These are phyloP conservation scores for Diorhabda elongata DNA, from an alignment of 1,140 invertebrate species.

Conservation along the genomic window DNA sequence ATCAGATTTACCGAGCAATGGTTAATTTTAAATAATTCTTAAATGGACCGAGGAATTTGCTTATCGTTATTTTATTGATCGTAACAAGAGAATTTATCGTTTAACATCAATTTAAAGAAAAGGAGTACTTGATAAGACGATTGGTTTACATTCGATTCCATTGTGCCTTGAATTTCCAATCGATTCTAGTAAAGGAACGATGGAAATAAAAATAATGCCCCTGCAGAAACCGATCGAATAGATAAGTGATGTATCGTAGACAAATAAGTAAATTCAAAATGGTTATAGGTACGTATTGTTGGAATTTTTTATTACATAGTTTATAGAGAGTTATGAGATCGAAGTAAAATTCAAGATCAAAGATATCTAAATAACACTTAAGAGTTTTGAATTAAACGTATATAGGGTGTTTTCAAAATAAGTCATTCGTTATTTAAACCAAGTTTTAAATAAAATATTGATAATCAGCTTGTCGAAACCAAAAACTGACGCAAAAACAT, in stretches of 20 bases:
- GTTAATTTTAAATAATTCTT: slow-evolving; percentile 18
- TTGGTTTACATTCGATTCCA: slow-evolving; percentile 10
- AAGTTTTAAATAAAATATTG: too few species aligned
- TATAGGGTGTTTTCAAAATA: too few species aligned
- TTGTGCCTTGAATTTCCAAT: slow-evolving; percentile 15
- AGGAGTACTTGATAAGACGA: not conserved
- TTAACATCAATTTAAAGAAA: slow-evolving; percentile 4
- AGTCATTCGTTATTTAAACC: too few species aligned
- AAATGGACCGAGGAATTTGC: slow-evolving; percentile 16
- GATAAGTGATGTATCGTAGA: not conserved
- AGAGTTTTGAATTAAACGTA: too few species aligned
- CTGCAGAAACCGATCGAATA: not conserved
- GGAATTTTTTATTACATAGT: too few species aligned
- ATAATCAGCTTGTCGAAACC: too few species aligned
- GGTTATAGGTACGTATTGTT: too few species aligned
- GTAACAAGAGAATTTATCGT: slow-evolving; percentile 14
- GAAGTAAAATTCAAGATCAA: too few species aligned
- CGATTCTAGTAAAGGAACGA: not conserved
- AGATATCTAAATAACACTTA: too few species aligned
- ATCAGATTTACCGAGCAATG: not conserved
- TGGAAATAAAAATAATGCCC: not conserved
- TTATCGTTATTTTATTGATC: slow-evolving; percentile 22
- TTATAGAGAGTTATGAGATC: too few species aligned
- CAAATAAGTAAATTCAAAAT: too few species aligned
- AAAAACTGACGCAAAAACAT: too few species aligned